Evolutionary conservation across 2,797 vertebrate species (phyloP), one percentile per base, ranked within the genome.

Genomic region (Neosilurus hyrtlii): DNA sequence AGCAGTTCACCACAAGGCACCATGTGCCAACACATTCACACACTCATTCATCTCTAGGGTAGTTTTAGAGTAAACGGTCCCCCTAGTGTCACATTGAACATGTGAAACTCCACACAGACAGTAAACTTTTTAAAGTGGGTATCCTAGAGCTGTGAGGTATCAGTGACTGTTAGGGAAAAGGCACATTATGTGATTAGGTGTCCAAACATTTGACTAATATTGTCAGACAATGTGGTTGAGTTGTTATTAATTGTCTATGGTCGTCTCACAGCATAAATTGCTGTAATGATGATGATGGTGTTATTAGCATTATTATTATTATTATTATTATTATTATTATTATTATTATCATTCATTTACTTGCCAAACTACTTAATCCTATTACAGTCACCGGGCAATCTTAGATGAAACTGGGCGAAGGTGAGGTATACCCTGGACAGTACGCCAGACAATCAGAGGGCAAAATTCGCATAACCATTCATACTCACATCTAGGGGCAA

Each of bases 1-100:
- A 26, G 37, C 37, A 51, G 59, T 78, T 63, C 14, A 77, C 59
- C 59, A 63, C 37, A 77, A 62, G 59, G 37, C 37, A 77, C 75
- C 7, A 63, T 63, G 22, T 16, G 16, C 11, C 0, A 26, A 26
- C n/a, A 77, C 54, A 62, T 22, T 6, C 75, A 51, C n/a, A 51
- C 37, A 77, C 59, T 1, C 9, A 26, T 11, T 18, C 37, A 49
- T 3, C 49, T 37, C 30, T 37, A 12, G 24, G 54, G 4, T 26
- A 75, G 37, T 11, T 12, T 30, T 59, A 22, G 11, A 22, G 26
- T 35, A 20, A 59, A 9, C 20, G 37, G 4, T 54, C 3, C 15
- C 26, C 14, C 5, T 59, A 74, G 2, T 59, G 26, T 15, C 9
- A 24, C 49, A 20, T 24, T 9, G 54, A 35, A 35, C 16, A 26